These are phyloP conservation scores for Cephalotes varians DNA, from an alignment of 2,888 invertebrate genomes.

Conservation along the genomic window DNA sequence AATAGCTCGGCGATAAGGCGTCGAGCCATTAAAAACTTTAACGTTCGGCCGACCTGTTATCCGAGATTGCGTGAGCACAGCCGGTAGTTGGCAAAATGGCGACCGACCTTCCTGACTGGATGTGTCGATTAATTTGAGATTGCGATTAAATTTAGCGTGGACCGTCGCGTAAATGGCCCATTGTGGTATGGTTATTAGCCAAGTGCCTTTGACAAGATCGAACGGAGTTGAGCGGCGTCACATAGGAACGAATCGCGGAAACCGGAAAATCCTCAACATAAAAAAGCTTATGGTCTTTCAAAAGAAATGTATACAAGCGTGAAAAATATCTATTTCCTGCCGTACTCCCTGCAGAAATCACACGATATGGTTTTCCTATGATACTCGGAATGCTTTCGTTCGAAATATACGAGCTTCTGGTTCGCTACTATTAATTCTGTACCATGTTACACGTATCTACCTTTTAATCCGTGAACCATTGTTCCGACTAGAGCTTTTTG, in stretches of 20 bases:
- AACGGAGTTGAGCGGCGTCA: background rate
- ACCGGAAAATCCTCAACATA: background rate
- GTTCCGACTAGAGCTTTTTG: background rate
- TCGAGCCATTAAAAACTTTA: slow-evolving; percentile 69
- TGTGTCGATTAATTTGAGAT: slow-evolving; percentile 66
- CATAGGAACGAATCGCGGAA: background rate
- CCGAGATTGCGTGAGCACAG: slow-evolving; percentile 61
- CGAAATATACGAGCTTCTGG: slow-evolving; percentile 20
- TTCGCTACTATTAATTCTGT: slow-evolving; percentile 12
- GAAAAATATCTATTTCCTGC: slow-evolving; percentile 39
- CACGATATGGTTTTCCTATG: slow-evolving; percentile 30
- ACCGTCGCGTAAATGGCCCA: slow-evolving; percentile 23
- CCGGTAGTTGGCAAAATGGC: slow-evolving; percentile 49
- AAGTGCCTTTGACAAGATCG: slow-evolving; percentile 2
- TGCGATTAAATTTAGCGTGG: slow-evolving; percentile 66
- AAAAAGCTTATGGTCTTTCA: background rate
- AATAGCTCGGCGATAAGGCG: slow-evolving; percentile 67
- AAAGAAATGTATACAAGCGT: slow-evolving; percentile 33
- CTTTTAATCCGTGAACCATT: slow-evolving; percentile 15
- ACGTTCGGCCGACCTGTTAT: slow-evolving; percentile 62
- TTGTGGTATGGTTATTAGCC: slow-evolving; percentile 32
- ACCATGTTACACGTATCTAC: slow-evolving; percentile 15
- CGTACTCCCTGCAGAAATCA: slow-evolving; percentile 41
- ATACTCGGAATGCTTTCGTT: slow-evolving; percentile 20
- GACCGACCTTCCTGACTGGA: slow-evolving; percentile 27